A percentile compares a stretch with the other conserved stretches of the same genome.
These are phyloP conservation scores for Coregonus ussuriensis DNA, from an alignment of 2,797 vertebrate genomes.

Conservation along the genomic window DNA sequence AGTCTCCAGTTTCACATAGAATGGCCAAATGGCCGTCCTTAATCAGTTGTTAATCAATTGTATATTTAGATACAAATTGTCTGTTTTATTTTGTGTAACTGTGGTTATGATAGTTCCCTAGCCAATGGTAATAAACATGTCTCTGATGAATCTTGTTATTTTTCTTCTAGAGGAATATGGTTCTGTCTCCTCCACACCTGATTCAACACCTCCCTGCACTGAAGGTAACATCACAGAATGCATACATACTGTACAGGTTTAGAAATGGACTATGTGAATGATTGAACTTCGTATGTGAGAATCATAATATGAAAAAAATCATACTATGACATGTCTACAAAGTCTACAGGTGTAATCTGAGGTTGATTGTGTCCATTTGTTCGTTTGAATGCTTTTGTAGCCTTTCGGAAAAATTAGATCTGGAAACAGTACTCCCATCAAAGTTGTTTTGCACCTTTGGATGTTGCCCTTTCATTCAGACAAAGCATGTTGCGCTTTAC, in stretches of 20 bases:
- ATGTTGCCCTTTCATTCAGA: background rate
- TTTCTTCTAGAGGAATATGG: conserved; percentile 81
- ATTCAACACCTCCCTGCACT: conserved; percentile 82
- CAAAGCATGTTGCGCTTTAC: background rate
- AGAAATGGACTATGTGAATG: background rate
- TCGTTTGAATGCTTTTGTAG: background rate
- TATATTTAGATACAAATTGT: background rate
- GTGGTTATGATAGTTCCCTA: background rate
- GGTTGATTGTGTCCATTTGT: no score
- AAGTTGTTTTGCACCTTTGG: background rate
- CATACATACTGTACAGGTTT: background rate
- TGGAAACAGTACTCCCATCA: background rate
- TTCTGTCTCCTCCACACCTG: conserved; percentile 83
- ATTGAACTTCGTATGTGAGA: background rate
- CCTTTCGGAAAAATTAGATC: background rate
- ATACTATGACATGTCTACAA: no score
- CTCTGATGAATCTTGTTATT: conserved; percentile 13
- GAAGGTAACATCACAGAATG: conserved; percentile 68
- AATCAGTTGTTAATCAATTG: background rate
- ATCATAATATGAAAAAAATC: background rate
- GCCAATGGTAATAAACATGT: background rate
- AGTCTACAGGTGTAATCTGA: no score
- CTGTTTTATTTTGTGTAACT: background rate
- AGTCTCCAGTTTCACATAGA: background rate
- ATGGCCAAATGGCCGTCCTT: background rate